phyloP scores from a whole-genome alignment of 2,888 invertebrate species.

The Papilio elwesi region DNA sequence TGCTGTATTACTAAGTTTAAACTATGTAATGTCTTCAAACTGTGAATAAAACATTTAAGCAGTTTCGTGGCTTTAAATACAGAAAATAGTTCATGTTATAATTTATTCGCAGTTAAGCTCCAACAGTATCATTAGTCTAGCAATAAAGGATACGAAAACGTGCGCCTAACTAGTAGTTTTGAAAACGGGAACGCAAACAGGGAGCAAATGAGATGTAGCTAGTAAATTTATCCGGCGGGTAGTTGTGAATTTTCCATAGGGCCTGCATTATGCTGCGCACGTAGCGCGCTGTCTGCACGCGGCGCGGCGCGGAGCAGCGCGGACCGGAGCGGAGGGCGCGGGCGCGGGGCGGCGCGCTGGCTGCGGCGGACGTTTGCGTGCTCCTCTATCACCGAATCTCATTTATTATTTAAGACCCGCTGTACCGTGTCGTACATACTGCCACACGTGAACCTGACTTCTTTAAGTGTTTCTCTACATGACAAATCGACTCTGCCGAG shows the following conservation, averaged over 20 bases:
- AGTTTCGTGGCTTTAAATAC: background rate
- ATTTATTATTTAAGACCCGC: slow-evolving; percentile 76
- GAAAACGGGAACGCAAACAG: slow-evolving; percentile 64
- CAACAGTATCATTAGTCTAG: slow-evolving; percentile 7
- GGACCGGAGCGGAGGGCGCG: slow-evolving; percentile 61
- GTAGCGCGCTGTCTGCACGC: slow-evolving; percentile 76
- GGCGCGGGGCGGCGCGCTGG: slow-evolving; percentile 55
- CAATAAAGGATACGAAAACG: slow-evolving; percentile 23
- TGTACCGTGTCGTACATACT: slow-evolving; percentile 64
- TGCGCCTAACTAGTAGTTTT: slow-evolving; percentile 58
- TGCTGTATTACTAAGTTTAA: too few relatives aligned
- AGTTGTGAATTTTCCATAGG: slow-evolving; percentile 82
- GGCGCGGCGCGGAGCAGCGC: slow-evolving; percentile 55
- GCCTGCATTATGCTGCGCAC: slow-evolving; percentile 81
- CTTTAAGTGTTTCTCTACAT: slow-evolving; percentile 59
- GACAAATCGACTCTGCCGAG: slow-evolving; percentile 53
- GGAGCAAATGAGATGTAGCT: slow-evolving; percentile 78
- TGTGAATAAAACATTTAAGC: background rate
- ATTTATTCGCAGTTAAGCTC: background rate
- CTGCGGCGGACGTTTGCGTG: slow-evolving; percentile 57
- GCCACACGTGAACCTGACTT: slow-evolving; percentile 65
- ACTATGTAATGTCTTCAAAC: too few relatives aligned
- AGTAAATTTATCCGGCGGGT: slow-evolving; percentile 78
- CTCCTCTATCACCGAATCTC: slow-evolving; percentile 67
- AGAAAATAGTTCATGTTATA: slow-evolving; percentile 4